These are phyloP conservation scores for Polyodon spathula DNA, from an alignment of 2,113 vertebrate species.

Conservation along the genomic window DNA sequence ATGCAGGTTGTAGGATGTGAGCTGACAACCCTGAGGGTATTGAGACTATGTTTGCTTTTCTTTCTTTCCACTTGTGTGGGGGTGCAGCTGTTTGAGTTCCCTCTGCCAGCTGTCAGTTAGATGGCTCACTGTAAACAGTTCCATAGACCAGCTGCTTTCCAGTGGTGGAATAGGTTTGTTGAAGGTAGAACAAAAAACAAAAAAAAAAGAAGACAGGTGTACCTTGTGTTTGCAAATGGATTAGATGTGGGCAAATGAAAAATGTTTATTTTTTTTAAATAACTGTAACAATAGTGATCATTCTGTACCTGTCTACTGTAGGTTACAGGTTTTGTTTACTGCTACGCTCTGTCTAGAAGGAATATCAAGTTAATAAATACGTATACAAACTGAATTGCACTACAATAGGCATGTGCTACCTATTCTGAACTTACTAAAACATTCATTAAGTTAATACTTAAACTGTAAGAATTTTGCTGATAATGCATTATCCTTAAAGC, in stretches of 20 bases:
- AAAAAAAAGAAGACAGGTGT: background rate
- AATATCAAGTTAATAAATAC: too few species aligned
- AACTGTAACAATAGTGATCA: constrained; percentile 25
- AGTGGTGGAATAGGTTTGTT: constrained; percentile 51
- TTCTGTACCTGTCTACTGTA: constrained; percentile 7
- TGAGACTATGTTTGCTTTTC: constrained; percentile 50
- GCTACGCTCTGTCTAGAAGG: too few species aligned
- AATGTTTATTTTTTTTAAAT: background rate
- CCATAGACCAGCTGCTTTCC: constrained; percentile 64
- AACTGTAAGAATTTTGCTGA: too few species aligned
- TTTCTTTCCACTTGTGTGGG: constrained; percentile 47
- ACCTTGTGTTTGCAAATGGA: background rate
- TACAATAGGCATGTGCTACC: too few species aligned
- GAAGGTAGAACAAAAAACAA: background rate
- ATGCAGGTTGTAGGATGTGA: constrained; percentile 44
- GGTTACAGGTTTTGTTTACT: too few species aligned
- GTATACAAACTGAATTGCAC: too few species aligned
- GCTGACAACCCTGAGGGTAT: constrained; percentile 59
- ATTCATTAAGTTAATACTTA: too few species aligned
- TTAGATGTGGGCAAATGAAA: background rate
- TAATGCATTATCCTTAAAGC: too few species aligned
- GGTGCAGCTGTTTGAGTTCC: constrained; percentile 69
- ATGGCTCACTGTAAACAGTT: constrained; percentile 53
- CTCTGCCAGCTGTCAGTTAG: constrained; percentile 67
- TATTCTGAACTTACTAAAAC: too few species aligned